A percentile compares a stretch with the other conserved stretches of the same genome.
Conservation (phyloP, 2,797 vertebrate genomes). For the Cichlasoma orientale region DNA sequence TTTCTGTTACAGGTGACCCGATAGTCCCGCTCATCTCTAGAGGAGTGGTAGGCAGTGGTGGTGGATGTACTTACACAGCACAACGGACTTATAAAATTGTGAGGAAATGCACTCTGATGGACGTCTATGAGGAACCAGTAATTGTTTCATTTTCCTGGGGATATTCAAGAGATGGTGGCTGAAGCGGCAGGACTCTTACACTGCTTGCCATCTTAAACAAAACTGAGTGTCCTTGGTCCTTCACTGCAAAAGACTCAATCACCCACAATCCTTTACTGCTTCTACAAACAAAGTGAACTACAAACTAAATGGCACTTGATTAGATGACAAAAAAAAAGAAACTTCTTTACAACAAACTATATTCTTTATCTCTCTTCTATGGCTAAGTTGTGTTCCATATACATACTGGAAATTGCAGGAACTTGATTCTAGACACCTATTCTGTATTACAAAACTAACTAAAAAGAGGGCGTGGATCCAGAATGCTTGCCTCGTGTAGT, state of each 20-base stretch:
- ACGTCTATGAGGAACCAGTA: conserved; percentile 51
- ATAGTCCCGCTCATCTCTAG: conserved; percentile 69
- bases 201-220: conserved; percentile 49
- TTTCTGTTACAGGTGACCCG: conserved; percentile 80
- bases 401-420: conserved; percentile 35
- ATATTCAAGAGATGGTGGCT: conserved; percentile 37
- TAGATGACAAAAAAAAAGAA: conserved; percentile 35
- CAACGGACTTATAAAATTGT: conserved; percentile 56
- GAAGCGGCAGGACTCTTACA: conserved; percentile 61
- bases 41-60: conserved; percentile 21
- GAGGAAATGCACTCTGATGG: conserved; percentile 46
- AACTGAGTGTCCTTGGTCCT: conserved; percentile 46
- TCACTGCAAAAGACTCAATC: conserved; percentile 45
- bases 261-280: conserved; percentile 62
- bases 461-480: conserved; percentile 41
- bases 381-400: conserved; percentile 67
- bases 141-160: conserved; percentile 63
- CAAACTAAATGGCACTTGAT: conserved; percentile 49
- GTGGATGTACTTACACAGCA: conserved; percentile 53
- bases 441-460: conserved; percentile 29
- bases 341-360: conserved; percentile 47
- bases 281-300: conserved; percentile 55
- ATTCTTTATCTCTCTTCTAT: conserved; percentile 62
- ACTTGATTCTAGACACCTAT: conserved; percentile 36
- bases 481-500: conserved; percentile 50